phyloP scores from a whole-genome alignment of 92 coral and sea anemone genomes.

The Heliopora coerulea region DNA sequence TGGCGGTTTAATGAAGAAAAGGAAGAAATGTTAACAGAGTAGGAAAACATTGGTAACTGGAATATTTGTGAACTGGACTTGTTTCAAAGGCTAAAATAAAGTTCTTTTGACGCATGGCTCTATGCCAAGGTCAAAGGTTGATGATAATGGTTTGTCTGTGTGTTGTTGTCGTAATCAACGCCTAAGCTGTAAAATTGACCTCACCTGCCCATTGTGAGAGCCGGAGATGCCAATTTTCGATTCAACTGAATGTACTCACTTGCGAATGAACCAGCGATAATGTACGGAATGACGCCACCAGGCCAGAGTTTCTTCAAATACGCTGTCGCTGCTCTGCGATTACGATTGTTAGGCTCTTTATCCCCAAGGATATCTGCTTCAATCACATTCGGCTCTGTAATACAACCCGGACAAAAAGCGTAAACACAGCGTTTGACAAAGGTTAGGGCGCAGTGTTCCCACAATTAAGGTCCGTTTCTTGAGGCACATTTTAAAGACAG shows the following conservation, averaged over 20 bases:
- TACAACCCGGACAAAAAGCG: constrained; percentile 7
- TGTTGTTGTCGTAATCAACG: not conserved
- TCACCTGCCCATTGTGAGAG: not conserved
- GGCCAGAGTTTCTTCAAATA: constrained; percentile 51
- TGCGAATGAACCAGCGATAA: constrained; percentile 47
- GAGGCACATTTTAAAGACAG: too few species aligned
- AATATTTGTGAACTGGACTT: too few species aligned
- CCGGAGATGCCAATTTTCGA: not conserved
- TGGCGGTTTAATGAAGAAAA: too few species aligned
- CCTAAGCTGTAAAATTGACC: not conserved
- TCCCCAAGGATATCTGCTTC: constrained; percentile 38
- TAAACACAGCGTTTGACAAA: constrained; percentile 5
- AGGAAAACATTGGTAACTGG: too few species aligned
- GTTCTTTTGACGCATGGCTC: not conserved
- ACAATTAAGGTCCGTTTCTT: not conserved
- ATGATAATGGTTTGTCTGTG: constrained; percentile 24
- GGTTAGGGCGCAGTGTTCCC: not conserved
- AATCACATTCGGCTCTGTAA: constrained; percentile 34
- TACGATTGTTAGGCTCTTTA: constrained; percentile 31
- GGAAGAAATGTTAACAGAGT: too few species aligned
- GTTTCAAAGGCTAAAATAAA: too few species aligned
- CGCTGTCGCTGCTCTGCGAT: constrained; percentile 63
- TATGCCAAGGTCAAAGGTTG: constrained; percentile 42
- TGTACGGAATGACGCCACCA: constrained; percentile 62
- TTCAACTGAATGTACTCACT: constrained; percentile 32